Evolutionary conservation across 2,888 invertebrate species (phyloP).

Genomic region (Deladenus siricidicola): DNA sequence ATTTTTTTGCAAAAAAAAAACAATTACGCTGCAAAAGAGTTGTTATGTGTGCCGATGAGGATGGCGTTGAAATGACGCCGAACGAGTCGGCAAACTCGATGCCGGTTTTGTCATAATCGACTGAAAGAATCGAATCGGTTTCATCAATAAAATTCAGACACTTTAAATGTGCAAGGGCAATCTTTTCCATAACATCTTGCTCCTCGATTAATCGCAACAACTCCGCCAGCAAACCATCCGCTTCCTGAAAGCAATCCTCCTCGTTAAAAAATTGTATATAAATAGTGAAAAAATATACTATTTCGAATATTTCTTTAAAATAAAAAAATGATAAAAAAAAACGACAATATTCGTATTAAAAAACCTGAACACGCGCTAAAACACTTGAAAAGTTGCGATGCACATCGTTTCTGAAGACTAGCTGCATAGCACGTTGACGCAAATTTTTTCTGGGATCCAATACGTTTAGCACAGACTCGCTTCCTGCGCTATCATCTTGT

Average conservation of each 20-base stretch:
- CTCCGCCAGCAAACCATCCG: slow-evolving; percentile 9
- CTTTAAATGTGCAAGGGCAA: slow-evolving; percentile 40
- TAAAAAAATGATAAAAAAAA: too few relatives aligned
- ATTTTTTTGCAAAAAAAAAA: too few relatives aligned
- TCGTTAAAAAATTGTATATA: background rate
- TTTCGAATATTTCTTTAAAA: background rate
- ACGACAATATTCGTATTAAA: too few relatives aligned
- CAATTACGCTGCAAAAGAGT: too few relatives aligned
- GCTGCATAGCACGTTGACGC: background rate
- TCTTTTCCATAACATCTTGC: slow-evolving; percentile 17
- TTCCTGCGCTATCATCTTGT: too few relatives aligned
- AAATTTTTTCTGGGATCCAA: background rate
- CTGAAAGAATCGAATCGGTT: slow-evolving; percentile 31
- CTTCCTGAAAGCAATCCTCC: slow-evolving; percentile 6
- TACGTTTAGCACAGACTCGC: too few relatives aligned
- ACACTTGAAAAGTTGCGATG: background rate
- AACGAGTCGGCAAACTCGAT: too few relatives aligned
- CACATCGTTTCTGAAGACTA: slow-evolving; percentile 3
- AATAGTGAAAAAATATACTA: background rate
- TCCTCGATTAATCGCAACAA: slow-evolving; percentile 8
- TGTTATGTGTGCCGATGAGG: too few relatives aligned
- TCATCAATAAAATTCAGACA: slow-evolving; percentile 40
- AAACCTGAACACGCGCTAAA: background rate
- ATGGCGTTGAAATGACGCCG: too few relatives aligned
- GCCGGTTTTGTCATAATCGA: too few relatives aligned